Base-by-base conservation (phyloP, 2,888 invertebrate species). In the Eremobia ochroleuca region DNA sequence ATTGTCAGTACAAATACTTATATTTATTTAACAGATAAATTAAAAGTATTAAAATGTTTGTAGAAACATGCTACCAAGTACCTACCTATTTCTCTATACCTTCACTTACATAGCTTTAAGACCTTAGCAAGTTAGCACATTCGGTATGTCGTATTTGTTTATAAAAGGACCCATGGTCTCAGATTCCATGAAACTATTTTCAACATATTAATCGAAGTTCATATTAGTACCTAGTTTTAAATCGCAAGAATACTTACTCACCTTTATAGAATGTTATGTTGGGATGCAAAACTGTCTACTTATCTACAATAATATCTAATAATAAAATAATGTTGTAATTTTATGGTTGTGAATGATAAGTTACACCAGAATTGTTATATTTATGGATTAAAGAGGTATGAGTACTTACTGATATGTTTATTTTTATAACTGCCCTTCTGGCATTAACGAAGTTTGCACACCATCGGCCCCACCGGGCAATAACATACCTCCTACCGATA, bases 331-430 rank as follows among this genome's bases (percentile, higher is more conserved):
- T 81, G 86, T 88, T 88, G 90, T 90, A 92, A 91, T 92, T 92
- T 91, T 92, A 93, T 92, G 95, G 95, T 95, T 95, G 95, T 95
- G 95, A 95, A 91, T 89, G 90, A 89, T 92, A 88, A 89, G 85
- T 90, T 90, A 89, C 90, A 90, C 83, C 82, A 81, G 79, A 82
- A 82, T 81, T 85, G 77, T 86, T 81, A 81, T 69, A 73, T 52
- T 81, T 86, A 81, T 85, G 62, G 77, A 83, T 77, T 77, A 84
- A 78, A 84, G 72, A 76, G 71, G 71, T 79, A 83, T 76, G 83
- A 82, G 72, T 84, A 77, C 67, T 31, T 75, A 76, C 25, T 34
- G 37, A 37, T n/a, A 59, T 75, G 55, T 78, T 77, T 82, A 73
- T 82, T 86, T 72, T 74, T 40, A 9, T 70, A 66, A 52, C 4